Percentiles rank a stretch among this genome's conserved stretches.
Evolutionary conservation across 2,888 invertebrate genomes (phyloP).

Genomic region (Catocala sponsa): DNA sequence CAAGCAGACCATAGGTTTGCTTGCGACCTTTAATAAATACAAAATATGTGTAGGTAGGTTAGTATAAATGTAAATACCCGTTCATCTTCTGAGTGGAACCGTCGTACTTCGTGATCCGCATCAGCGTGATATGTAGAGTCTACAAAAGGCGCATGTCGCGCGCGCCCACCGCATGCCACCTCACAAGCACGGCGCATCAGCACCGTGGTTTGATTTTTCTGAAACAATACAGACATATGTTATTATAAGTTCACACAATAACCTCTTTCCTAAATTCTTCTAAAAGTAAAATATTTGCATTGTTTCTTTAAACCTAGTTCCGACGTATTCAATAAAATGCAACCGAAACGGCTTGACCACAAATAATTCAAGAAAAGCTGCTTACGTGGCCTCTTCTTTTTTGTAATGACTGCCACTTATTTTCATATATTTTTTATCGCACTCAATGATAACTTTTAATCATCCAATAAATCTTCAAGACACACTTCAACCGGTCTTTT

Average conservation of each 20-base stretch:
- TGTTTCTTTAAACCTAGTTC: too few relatives aligned
- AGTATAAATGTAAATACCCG: conserved; percentile 58
- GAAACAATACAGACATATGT: conserved; percentile 51
- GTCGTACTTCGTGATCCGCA: conserved; percentile 59
- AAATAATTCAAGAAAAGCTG: conserved; percentile 51
- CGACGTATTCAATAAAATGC: too few relatives aligned
- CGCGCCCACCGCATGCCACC: conserved; percentile 65
- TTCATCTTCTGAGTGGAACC: conserved; percentile 73
- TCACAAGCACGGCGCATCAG: conserved; percentile 80
- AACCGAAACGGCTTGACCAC: too few relatives aligned
- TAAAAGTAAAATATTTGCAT: too few relatives aligned
- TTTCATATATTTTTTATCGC: too few relatives aligned
- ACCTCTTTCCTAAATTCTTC: too few relatives aligned
- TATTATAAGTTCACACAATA: background rate
- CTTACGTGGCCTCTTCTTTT: conserved; percentile 54
- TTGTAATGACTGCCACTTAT: conserved; percentile 34
- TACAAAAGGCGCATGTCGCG: conserved; percentile 66
- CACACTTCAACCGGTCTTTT: conserved; percentile 74
- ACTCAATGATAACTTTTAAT: background rate
- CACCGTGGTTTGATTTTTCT: conserved; percentile 76
- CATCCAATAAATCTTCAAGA: conserved; percentile 71
- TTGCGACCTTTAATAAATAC: too few relatives aligned
- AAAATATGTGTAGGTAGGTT: too few relatives aligned
- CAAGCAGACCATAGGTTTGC: too few relatives aligned
- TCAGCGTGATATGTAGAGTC: conserved; percentile 62